These are phyloP conservation scores for Apamea monoglypha DNA, from an alignment of 2,888 invertebrate genomes.

Conservation along the genomic window DNA sequence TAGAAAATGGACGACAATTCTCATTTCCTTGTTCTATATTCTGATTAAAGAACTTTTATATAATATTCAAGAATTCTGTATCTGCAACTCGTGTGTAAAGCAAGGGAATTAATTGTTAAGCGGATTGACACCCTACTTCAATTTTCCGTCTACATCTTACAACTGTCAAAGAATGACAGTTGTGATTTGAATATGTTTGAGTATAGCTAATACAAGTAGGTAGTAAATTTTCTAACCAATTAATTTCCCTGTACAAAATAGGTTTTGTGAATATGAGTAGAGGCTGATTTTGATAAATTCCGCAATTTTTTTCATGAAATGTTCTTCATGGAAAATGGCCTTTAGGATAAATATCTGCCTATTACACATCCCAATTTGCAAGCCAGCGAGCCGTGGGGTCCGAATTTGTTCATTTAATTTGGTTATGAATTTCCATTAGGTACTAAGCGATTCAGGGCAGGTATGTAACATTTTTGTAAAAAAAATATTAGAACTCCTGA, in stretches of 20 bases:
- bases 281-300: background rate
- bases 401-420: slow-evolving; percentile 39
- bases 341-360: slow-evolving; percentile 16
- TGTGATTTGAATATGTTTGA: background rate
- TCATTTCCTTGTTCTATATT: slow-evolving; percentile 83
- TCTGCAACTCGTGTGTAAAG: slow-evolving; percentile 23
- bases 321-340: too few species aligned
- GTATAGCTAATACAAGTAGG: background rate
- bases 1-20: slow-evolving; percentile 85
- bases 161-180: background rate
- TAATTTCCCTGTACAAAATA: background rate
- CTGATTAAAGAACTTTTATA: slow-evolving; percentile 69
- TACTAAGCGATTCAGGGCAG: background rate
- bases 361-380: slow-evolving; percentile 39
- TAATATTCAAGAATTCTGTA: slow-evolving; percentile 47
- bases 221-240: background rate
- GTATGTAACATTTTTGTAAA: background rate
- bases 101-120: background rate
- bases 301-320: slow-evolving; percentile 11
- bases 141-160: background rate
- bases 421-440: slow-evolving; percentile 30
- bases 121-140: background rate
- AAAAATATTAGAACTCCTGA: background rate
- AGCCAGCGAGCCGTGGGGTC: slow-evolving; percentile 22
- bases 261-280: slow-evolving; percentile 5